These are phyloP conservation scores for Orthosia cruda DNA, from an alignment of 2,888 invertebrate species.

Conservation along the genomic window DNA sequence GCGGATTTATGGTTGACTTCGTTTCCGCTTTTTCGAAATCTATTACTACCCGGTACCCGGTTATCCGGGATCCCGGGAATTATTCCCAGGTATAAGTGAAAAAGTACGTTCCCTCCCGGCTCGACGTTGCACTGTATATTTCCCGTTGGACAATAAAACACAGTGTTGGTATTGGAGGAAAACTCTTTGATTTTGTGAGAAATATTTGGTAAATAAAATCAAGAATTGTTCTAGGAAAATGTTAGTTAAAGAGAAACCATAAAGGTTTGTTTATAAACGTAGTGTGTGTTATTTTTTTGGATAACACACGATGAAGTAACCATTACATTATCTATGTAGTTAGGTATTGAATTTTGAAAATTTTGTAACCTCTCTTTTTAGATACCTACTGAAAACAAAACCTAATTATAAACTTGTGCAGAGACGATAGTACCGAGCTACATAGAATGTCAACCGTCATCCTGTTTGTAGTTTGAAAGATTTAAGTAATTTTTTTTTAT, in stretches of 20 bases:
- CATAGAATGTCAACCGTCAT: too few species aligned
- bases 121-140: conserved; percentile 73
- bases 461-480: too few species aligned
- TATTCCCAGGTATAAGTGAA: conserved; percentile 83
- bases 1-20: conserved; percentile 84
- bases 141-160: conserved; percentile 73
- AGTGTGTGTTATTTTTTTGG: not conserved
- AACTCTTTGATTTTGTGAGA: conserved; percentile 25
- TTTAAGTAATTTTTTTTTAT: too few species aligned
- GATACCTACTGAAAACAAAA: too few species aligned
- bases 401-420: too few species aligned
- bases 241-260: not conserved
- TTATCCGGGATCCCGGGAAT: conserved; percentile 75
- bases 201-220: conserved; percentile 37
- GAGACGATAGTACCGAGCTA: too few species aligned
- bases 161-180: conserved; percentile 33
- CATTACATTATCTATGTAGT: not conserved
- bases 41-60: conserved; percentile 75
- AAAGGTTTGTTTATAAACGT: not conserved
- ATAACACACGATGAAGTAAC: not conserved
- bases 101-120: conserved; percentile 74
- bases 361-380: too few species aligned
- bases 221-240: conserved; percentile 2
- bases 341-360: not conserved
- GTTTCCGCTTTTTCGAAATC: conserved; percentile 85